Base-by-base conservation (phyloP, 2,888 invertebrate genomes). In the Stenoptilia bipunctidactyla region DNA sequence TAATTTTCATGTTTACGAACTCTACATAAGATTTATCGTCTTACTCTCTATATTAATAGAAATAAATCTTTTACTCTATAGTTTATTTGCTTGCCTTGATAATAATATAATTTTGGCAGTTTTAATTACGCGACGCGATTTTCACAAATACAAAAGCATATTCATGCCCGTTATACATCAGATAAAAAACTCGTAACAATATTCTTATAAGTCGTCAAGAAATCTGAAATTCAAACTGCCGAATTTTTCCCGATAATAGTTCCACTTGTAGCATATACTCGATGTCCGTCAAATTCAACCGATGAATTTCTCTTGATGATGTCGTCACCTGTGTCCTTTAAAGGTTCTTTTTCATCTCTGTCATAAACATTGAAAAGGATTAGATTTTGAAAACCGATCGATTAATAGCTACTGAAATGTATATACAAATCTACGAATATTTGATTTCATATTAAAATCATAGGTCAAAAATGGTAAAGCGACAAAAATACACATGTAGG, bases 211-310 rank as follows among this genome's bases (percentile, higher is more conserved):
- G 20, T 5, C n/a, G n/a, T n/a, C 20, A 20, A 20, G 20, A 20
- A 5, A 20, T 8, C 3, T 5, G 20, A 20, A 20, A 5, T 8
- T 73, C 87, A 92, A 55, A 95, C 94, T 40, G 94, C 93, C n/a
- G 94, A 94, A 69, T 94, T 93, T 82, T 94, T 94, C 53, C 94
- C 94, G 59, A 94, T 92, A 55, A 93, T 89, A 54, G 90, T 92
- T 43, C 93, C 92, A 43, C 93, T 91, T 60, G 92, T 92, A 34
- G 94, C 91, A 59, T 92, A 90, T 27, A 92, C 93, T 54, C 91
- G 89, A 58, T 90, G 89, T 2, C 93, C 92, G 57, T 94, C 93
- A 62, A 91, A 94, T 63, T 93, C 93, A 14, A 93, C 89, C 14
- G 92, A 91, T 41, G 91, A 90, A 54, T 92, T 91, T 48, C 91